Conservation (phyloP, 1,140 invertebrate genomes). For the Cydia pomonella region DNA sequence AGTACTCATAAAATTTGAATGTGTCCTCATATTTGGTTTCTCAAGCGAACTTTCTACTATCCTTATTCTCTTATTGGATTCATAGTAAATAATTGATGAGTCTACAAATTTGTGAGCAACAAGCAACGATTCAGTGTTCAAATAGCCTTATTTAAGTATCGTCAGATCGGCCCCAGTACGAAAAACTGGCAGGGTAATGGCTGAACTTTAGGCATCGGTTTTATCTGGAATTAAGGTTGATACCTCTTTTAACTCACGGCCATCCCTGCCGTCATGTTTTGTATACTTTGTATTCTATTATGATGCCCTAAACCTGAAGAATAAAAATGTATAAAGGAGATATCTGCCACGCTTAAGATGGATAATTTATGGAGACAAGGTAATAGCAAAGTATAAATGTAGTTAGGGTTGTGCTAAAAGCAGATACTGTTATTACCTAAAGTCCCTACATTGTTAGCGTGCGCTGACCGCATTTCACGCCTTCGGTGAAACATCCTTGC, state of each 20-base stretch:
- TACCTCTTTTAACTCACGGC: slow-evolving; percentile 19
- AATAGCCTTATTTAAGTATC: slow-evolving; percentile 7
- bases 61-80: no score
- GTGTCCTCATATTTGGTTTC: no score
- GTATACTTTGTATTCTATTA: background rate
- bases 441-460: no score
- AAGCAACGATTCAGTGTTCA: background rate
- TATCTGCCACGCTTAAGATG: background rate
- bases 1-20: no score
- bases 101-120: background rate
- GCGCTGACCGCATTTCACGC: no score
- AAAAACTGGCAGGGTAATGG: slow-evolving; percentile 1
- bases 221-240: slow-evolving; percentile 14
- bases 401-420: no score
- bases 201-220: slow-evolving; percentile 15
- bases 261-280: background rate
- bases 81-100: background rate
- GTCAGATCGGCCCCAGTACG: background rate
- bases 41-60: no score
- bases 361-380: no score
- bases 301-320: background rate
- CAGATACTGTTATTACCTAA: no score
- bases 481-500: no score
- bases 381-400: no score
- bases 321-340: background rate